Conservation (phyloP, 2,113 vertebrate genomes). For the Ptychochromis oligacanthus region DNA sequence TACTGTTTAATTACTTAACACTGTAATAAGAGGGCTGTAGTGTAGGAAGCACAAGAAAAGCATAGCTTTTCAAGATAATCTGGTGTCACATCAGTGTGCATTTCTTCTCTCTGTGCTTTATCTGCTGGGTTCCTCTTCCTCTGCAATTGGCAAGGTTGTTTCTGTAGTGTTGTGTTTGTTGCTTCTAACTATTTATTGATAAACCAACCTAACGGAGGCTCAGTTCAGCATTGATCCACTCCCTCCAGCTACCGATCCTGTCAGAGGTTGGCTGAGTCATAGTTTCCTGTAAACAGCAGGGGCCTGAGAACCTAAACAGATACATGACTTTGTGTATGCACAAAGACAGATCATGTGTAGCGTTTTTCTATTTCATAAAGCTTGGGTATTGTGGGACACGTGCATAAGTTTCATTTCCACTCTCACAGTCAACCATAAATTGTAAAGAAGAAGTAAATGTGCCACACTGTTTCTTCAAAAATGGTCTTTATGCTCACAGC, state of each 20-base stretch:
- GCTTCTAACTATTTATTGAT: slow-evolving; percentile 1
- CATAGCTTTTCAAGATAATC: neutral
- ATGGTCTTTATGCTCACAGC: no score
- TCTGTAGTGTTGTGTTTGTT: neutral
- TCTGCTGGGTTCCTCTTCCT: neutral
- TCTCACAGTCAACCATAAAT: no score
- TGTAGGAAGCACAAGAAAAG: neutral
- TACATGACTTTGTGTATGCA: neutral
- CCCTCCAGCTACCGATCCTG: neutral
- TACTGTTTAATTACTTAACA: neutral
- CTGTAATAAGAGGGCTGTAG: accelerated
- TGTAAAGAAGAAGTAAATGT: neutral
- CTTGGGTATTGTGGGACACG: neutral
- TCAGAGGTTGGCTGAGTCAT: neutral
- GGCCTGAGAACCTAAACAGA: neutral
- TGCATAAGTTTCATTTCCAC: neutral
- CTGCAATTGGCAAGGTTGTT: neutral
- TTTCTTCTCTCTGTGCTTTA: neutral
- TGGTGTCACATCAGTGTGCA: neutral
- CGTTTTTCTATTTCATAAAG: neutral
- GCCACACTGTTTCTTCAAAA: no score
- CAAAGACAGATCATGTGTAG: neutral
- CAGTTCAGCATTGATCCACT: neutral
- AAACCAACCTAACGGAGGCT: neutral
- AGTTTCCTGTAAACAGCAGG: neutral